Percentiles rank a stretch among this genome's conserved stretches.
Evolutionary conservation across 2,888 invertebrate species (phyloP).

Genomic region (Apantesis nais): DNA sequence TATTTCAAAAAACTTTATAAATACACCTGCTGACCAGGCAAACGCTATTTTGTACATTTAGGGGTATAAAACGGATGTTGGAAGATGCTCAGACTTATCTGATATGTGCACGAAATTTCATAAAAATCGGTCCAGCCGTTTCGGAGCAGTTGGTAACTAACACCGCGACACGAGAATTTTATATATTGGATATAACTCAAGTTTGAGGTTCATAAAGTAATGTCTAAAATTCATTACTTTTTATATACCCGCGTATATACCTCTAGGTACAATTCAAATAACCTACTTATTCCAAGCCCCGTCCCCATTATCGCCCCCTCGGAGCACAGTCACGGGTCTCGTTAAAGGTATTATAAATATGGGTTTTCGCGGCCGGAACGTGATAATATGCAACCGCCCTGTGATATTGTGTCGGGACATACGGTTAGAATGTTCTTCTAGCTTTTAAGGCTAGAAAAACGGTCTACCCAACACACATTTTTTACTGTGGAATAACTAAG

Average conservation of each 20-base stretch:
- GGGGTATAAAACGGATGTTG: no score
- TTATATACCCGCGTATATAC: neutral
- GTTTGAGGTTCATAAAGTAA: no score
- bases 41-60: no score
- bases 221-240: neutral
- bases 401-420: constrained; percentile 1
- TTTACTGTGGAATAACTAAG: no score
- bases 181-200: neutral
- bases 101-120: no score
- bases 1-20: no score
- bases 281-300: constrained; percentile 4
- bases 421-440: neutral
- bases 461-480: no score
- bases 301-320: constrained; percentile 7
- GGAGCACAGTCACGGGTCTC: constrained; percentile 7
- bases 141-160: no score
- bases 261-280: neutral
- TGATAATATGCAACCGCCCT: constrained; percentile 34
- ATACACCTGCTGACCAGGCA: no score
- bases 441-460: neutral
- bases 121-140: no score
- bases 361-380: constrained; percentile 17
- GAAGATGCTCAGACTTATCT: no score
- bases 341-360: constrained; percentile 17
- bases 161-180: no score